Percentiles rank a stretch among this genome's conserved stretches.
Conservation (phyloP, 2,797 vertebrate genomes). For the Xyrichtys novacula region DNA sequence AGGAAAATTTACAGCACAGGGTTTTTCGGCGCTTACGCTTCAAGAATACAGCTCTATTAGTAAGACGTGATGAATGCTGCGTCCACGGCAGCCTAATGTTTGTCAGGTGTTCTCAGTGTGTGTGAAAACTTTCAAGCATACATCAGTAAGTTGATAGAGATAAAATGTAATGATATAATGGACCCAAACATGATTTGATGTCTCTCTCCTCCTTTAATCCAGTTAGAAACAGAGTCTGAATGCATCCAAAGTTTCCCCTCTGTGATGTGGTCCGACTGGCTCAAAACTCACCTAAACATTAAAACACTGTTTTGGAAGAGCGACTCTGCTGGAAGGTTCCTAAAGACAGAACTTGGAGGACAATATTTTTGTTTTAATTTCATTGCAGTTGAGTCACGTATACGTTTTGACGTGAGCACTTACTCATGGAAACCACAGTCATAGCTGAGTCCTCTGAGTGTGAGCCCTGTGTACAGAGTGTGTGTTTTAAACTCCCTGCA, state of each 20-base stretch:
- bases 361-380: constrained; percentile 24
- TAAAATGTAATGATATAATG: background rate
- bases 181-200: constrained; percentile 11
- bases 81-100: background rate
- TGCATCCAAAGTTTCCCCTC: constrained; percentile 7
- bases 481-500: constrained; percentile 1
- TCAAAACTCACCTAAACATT: constrained; percentile 33
- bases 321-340: constrained; percentile 9
- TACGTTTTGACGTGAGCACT: constrained; percentile 27
- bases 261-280: constrained; percentile 11
- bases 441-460: constrained; percentile 18
- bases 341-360: background rate
- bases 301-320: constrained; percentile 17
- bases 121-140: background rate
- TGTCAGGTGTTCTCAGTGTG: background rate
- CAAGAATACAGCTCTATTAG: background rate
- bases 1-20: constrained; percentile 60
- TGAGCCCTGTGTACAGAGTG: constrained; percentile 4
- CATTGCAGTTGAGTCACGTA: constrained; percentile 32
- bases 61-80: background rate
- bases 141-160: too few relatives aligned
- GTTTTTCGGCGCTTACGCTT: background rate
- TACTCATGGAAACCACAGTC: constrained; percentile 42
- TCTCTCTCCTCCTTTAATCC: constrained; percentile 20
- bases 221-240: constrained; percentile 22